Conservation (phyloP, 1,140 invertebrate species). For the Scylla paramamosain region DNA sequence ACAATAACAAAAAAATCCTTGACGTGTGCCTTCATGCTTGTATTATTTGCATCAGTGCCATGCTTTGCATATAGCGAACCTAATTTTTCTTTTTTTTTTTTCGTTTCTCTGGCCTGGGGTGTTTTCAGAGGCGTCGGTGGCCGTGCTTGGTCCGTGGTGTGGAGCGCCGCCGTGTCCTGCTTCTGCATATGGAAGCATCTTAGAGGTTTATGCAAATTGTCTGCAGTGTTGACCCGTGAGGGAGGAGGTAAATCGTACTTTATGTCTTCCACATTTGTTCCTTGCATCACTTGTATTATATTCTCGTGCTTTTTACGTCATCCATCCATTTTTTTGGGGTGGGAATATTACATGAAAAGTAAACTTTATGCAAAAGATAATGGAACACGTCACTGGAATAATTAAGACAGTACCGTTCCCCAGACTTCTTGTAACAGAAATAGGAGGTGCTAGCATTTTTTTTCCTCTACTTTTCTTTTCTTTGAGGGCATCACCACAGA, state of each 20-base stretch:
- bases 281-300: neutral
- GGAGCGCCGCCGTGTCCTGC: neutral
- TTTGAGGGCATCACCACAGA: no score
- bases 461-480: no score
- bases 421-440: no score
- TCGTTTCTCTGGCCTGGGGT: neutral
- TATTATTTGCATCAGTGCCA: neutral
- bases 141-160: neutral
- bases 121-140: neutral
- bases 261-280: neutral
- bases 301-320: neutral
- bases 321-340: neutral
- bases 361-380: no score
- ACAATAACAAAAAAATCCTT: no score
- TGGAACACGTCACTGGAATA: no score
- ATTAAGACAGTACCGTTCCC: no score
- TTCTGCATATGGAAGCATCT: neutral
- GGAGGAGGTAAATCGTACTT: neutral
- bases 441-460: no score
- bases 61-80: neutral
- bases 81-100: no score
- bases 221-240: neutral
- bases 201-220: constrained; percentile 14
- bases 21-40: neutral
- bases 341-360: neutral